Percentiles rank a stretch among this genome's conserved stretches.
Conservation (phyloP, 2,113 vertebrate genomes). For the Hippocampus abdominalis region DNA sequence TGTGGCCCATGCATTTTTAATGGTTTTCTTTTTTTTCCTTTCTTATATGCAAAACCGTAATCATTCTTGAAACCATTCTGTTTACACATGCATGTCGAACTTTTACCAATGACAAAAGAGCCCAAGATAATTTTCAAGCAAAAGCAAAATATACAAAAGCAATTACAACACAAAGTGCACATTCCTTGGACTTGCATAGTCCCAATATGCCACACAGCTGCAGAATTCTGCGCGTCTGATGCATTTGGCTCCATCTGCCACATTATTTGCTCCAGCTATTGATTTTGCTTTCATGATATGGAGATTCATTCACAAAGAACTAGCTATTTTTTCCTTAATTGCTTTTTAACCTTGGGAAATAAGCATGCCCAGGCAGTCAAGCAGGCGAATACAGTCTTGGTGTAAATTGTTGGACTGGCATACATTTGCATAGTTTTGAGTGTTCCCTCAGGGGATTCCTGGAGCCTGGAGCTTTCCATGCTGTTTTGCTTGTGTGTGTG, state of each 20-base stretch:
- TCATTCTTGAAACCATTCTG: constrained; percentile 15
- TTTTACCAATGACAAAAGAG: constrained; percentile 10
- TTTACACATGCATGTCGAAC: constrained; percentile 20
- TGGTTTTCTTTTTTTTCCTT: background rate
- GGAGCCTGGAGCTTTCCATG: constrained; percentile 27
- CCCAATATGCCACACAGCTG: background rate
- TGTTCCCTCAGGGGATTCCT: constrained; percentile 46
- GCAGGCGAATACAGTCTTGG: constrained; percentile 31
- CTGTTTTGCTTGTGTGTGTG: constrained; percentile 16
- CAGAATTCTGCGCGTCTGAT: constrained; percentile 23
- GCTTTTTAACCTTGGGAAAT: constrained; percentile 67
- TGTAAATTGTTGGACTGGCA: constrained; percentile 65
- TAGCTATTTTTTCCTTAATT: constrained; percentile 37
- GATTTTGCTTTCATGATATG: constrained; percentile 63
- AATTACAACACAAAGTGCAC: background rate
- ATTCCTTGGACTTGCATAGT: background rate
- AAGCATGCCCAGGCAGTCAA: constrained; percentile 44
- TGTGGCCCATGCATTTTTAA: constrained; percentile 8
- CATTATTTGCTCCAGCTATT: constrained; percentile 51
- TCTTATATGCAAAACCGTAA: constrained; percentile 18
- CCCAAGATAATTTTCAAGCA: background rate
- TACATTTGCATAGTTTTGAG: constrained; percentile 59
- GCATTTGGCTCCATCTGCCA: constrained; percentile 47
- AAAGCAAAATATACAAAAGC: background rate
- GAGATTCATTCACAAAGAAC: constrained; percentile 58